phyloP scores from a whole-genome alignment of 92 coral and sea anemone species.

The Parazoanthus swiftii region DNA sequence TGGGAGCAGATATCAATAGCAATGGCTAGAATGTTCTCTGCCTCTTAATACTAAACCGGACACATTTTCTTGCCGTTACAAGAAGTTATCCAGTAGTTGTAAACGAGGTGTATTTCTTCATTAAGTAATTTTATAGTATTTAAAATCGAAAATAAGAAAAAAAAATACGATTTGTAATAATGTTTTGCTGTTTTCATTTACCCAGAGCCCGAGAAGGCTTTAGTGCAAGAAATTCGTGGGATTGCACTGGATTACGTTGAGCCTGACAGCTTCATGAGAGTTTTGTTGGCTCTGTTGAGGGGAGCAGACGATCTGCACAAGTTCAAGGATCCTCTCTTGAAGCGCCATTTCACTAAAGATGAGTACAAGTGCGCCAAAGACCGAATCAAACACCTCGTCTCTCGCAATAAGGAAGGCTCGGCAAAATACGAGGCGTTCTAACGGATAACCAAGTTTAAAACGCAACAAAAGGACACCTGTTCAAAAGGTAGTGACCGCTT shows the following conservation, averaged over 20 bases:
- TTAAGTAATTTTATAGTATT: too few relatives aligned
- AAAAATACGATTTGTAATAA: background rate
- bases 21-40: too few relatives aligned
- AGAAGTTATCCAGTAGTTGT: too few relatives aligned
- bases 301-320: slow-evolving; percentile 32
- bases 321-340: slow-evolving; percentile 31
- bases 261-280: slow-evolving; percentile 41
- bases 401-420: slow-evolving; percentile 34
- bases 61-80: too few relatives aligned
- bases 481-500: background rate
- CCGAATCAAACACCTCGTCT: slow-evolving; percentile 31
- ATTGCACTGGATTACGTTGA: slow-evolving; percentile 27
- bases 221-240: slow-evolving; percentile 36
- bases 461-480: background rate
- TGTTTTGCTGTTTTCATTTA: background rate
- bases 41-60: too few relatives aligned
- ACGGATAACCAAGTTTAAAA: too few relatives aligned
- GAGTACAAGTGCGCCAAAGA: slow-evolving; percentile 41
- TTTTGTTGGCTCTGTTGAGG: slow-evolving; percentile 22
- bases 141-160: too few relatives aligned
- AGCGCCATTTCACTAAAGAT: slow-evolving; percentile 36
- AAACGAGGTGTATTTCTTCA: too few relatives aligned
- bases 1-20: too few relatives aligned
- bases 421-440: slow-evolving; percentile 37
- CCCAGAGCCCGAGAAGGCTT: slow-evolving; percentile 36